Evolutionary conservation across 1,140 invertebrate genomes (phyloP), one percentile per base, ranked within the genome.

Genomic region (Drosophila busckii): DNA sequence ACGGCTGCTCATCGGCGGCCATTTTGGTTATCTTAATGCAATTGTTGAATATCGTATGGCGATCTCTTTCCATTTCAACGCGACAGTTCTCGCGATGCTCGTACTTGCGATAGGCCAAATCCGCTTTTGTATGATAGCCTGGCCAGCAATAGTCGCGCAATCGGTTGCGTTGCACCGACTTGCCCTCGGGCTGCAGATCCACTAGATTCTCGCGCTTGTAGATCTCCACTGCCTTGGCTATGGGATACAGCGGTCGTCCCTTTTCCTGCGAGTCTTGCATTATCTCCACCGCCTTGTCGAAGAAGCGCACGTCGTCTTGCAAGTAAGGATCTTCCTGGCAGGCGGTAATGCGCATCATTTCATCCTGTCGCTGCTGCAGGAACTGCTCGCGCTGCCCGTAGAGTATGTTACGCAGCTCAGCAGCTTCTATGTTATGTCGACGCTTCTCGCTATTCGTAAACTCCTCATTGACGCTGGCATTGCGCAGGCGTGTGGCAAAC

Each of bases 61-160:
- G 70, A 2, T 62, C 35, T 3, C 13, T 0, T 1, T 52, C 41
- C 53, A 46, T 48, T 16, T 52, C 45, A 12, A 22, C 28, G 0
- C 61, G 55, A 35, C 75, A 82, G 4, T 23, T 49, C 15, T 83
- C 65, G 0, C 55, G 48, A 25, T 83, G 76, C 25, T 66, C 65
- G 34, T 82, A 83, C 22, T 82, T 83, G 2, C 46, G 31, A 17
- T 53, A 83, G 26, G 78, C 70, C 17, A 75, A 12, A 7, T 70
- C 40, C 4, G 76, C 75, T 17, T 82, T 75, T 16, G 65, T 56
- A 12, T 19, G 34, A 13, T 22, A 82, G 1, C 70, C 70, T 0
- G 75, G 75, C 76, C 70, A 82, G 49, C 75, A 82, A 12, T 10
- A 12, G 15, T 82, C 76, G 1, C 76, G 31, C 0, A 49, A 10